Evolutionary conservation across 2,888 invertebrate species (phyloP).

Genomic region (Drosophila setosimentum): DNA sequence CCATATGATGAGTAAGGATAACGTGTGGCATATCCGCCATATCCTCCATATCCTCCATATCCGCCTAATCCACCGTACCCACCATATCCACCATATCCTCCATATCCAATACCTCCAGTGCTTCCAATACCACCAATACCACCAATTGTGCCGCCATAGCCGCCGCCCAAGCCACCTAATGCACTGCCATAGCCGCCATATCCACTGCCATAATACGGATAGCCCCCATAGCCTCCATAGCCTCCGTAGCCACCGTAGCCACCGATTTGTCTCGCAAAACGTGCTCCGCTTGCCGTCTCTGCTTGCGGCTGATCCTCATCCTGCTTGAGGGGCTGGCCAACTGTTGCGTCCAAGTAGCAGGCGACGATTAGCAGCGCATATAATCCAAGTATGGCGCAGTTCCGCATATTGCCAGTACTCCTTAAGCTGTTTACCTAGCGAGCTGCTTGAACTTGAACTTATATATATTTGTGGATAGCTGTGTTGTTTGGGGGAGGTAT

Average conservation of each 20-base stretch:
- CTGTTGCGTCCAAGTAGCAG: constrained; percentile 63
- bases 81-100: constrained; percentile 9
- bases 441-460: constrained; percentile 39
- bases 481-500: background rate
- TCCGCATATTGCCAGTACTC: constrained; percentile 63
- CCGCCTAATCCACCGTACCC: constrained; percentile 38
- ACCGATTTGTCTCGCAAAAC: constrained; percentile 52
- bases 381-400: constrained; percentile 71
- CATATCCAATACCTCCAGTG: constrained; percentile 10
- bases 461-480: constrained; percentile 20
- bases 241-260: constrained; percentile 36
- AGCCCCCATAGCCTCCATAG: constrained; percentile 21
- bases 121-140: constrained; percentile 1
- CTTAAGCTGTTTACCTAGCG: constrained; percentile 56
- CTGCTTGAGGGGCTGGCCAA: constrained; percentile 59
- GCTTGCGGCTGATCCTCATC: constrained; percentile 26
- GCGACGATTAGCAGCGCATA: constrained; percentile 72
- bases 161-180: constrained; percentile 2
- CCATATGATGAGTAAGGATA: constrained; percentile 51
- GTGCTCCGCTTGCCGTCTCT: constrained; percentile 25
- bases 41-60: constrained; percentile 29
- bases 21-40: constrained; percentile 39
- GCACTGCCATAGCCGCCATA: constrained; percentile 1
- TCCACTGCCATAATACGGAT: constrained; percentile 1
- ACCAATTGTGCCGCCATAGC: constrained; percentile 32